Evolutionary conservation across 2,888 invertebrate genomes (phyloP), one percentile per base, ranked within the genome.

Genomic region (Melanotus villosus): DNA sequence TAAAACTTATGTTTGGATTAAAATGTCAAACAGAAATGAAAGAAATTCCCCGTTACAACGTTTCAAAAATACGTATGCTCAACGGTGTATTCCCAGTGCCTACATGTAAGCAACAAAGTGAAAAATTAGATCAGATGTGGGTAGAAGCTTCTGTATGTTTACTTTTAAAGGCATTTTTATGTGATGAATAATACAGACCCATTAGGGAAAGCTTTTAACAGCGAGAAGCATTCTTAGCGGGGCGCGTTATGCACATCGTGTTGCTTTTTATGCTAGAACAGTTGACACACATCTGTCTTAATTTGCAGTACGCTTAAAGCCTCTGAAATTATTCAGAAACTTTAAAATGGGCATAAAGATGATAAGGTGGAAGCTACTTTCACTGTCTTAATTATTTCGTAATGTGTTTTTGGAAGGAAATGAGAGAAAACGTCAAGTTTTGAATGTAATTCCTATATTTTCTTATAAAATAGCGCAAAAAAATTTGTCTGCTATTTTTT

Each of bases 191-290:
- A 80, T 79, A 80, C 77, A 78, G 76, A 72, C 69, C 78, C 78
- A 80, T 81, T 79, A 80, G 75, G 76, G 72, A 73, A 76, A 77
- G 80, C 81, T 80, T 80, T 80, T 79, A 81, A 77, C 75, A 63
- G 69, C 64, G 64, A 73, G 71, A 66, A 71, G 26, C 58, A 41
- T 41, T 43, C 58, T 58, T 58, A 41, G 26, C 30, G n/a, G 21
- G 26, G 43, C 14, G 58, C 41, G 16, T 26, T 43, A 43, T 43
- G 58, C 23, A 58, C 21, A 21, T 41, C 26, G 38, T 41, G 41
- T 41, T 58, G 38, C 43, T 41, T 43, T 52, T 34, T 38, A 38
- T 38, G 36, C 34, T 52, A 23, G 36, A 52, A 32, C 52, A 18
- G 52, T 52, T 34, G 52, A 52, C 52, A 52, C 32, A 52, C 18